Evolutionary conservation across 2,797 vertebrate species (phyloP), one percentile per base, ranked within the genome.

Genomic region (Clarias platycephalus): DNA sequence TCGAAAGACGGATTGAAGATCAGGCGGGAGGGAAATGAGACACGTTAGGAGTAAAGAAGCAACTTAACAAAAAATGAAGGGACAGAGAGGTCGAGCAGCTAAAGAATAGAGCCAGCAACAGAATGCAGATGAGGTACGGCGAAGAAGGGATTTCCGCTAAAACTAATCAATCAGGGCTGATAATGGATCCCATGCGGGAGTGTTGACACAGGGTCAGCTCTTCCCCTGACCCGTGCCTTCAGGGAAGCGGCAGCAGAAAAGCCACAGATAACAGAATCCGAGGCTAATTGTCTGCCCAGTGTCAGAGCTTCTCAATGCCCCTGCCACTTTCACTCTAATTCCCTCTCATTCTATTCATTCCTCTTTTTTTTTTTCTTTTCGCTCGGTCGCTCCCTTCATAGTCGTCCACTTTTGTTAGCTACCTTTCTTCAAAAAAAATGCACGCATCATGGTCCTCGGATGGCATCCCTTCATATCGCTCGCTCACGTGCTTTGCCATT

Each of bases 111-210:
- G 74, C 64, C 88, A 16, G 83, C 80, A 89, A 89, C 80, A 93
- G 88, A 88, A 93, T 90, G 93, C 91, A 92, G 92, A 91, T 86
- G 85, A 86, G 88, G 60, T 57, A 89, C 88, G 86, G 90, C 68
- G 91, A 94, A 89, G 92, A 93, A 91, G 94, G 92, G 94, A 95
- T 95, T 95, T 95, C 95, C 94, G 93, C 94, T 94, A 89, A 91
- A 92, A 92, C 93, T 94, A 95, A 95, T 96, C 95, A 95, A 95
- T 96, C 95, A 96, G 94, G 86, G 92, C 86, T 93, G 93, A 95
- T 95, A 96, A 95, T 95, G 93, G 94, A 91, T 94, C 93, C 93
- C 93, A 94, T 94, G 93, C 93, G 91, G 94, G 88, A 94, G 93
- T 92, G 94, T 93, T 93, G 93, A 94, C 94, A 92, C 93, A 89